Base-by-base conservation (phyloP, 2,888 invertebrate species). In the Chrysolina haemoptera region DNA sequence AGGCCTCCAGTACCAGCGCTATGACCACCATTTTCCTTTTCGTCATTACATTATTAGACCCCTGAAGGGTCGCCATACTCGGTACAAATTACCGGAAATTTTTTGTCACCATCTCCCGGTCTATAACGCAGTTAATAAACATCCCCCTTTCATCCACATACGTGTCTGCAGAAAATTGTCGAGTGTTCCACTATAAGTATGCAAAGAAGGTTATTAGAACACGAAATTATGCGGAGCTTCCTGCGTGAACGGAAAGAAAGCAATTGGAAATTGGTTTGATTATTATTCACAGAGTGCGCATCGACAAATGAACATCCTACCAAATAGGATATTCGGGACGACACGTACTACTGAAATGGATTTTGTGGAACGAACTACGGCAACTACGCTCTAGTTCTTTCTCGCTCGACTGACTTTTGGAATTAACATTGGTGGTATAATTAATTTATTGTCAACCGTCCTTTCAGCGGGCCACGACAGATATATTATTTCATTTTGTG, bases 331-430 rank as follows among this genome's bases (percentile, higher is more conserved):
- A 74, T 77, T 73, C 77, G 75, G 75, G 74, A 73, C 68, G 79
- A 74, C 81, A 79, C 80, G 81, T 80, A 80, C 71, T 22, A 66
- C 68, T 14, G 59, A 69, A 76, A 78, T 79, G 77, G 78, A 78
- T 81, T 81, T 79, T 77, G 75, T 68, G 73, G 66, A 72, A 77
- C 68, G 68, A 35, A 59, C 14, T n/a, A 10, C 35, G 59, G 11
- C 11, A 16, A 59, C 22, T n/a, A 16, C n/a, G 59, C 35, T n/a
- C 9, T 27, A 9, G n/a, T 0, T 27, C n/a, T n/a, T 12, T 18
- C 53, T 50, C n/a, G 35, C 35, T 8, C 4, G 14, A n/a, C 12
- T 14, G n/a, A 9, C 59, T 27, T 59, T 8, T 9, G n/a, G 20
- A 53, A 53, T 27, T 27, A 35, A 27, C 27, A 16, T 27, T 59